Evolutionary conservation across 2,888 invertebrate species (phyloP).

Genomic region (Atherix ibis): DNA sequence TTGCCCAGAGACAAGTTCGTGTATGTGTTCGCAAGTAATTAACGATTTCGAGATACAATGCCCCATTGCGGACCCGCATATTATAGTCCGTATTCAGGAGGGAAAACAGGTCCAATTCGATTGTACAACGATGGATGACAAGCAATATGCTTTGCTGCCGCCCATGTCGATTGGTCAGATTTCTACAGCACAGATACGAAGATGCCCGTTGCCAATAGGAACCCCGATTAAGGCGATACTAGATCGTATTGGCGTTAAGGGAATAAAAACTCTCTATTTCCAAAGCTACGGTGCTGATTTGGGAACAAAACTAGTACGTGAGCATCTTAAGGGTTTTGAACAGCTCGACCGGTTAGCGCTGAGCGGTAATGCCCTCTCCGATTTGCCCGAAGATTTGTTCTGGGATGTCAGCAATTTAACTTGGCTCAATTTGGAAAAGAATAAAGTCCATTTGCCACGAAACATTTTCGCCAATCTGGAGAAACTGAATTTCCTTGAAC

Average conservation of each 20-base stretch:
- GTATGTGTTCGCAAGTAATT: slow-evolving; percentile 23
- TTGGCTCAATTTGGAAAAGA: slow-evolving; percentile 46
- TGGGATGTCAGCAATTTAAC: slow-evolving; percentile 42
- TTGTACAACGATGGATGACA: slow-evolving; percentile 22
- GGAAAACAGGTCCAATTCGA: slow-evolving; percentile 24
- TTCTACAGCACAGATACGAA: slow-evolving; percentile 23
- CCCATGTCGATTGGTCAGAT: slow-evolving; percentile 21
- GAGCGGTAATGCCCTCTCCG: slow-evolving; percentile 43
- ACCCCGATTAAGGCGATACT: slow-evolving; percentile 31
- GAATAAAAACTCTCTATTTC: slow-evolving; percentile 35
- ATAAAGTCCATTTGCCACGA: slow-evolving; percentile 40
- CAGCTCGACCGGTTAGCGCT: slow-evolving; percentile 40
- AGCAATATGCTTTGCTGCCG: slow-evolving; percentile 24
- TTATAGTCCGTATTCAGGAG: slow-evolving; percentile 24
- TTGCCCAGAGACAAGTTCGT: slow-evolving; percentile 14
- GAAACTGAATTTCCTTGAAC: slow-evolving; percentile 43
- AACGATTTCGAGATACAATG: slow-evolving; percentile 27
- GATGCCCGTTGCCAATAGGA: slow-evolving; percentile 28
- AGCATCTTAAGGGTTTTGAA: slow-evolving; percentile 42
- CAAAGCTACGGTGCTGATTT: slow-evolving; percentile 36
- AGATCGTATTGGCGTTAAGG: slow-evolving; percentile 24
- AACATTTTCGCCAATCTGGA: slow-evolving; percentile 40
- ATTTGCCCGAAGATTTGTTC: slow-evolving; percentile 46
- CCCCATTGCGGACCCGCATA: slow-evolving; percentile 21
- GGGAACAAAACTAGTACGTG: slow-evolving; percentile 37